Base-by-base conservation (phyloP, 2,888 invertebrate genomes). In the Acrobasis suavella region DNA sequence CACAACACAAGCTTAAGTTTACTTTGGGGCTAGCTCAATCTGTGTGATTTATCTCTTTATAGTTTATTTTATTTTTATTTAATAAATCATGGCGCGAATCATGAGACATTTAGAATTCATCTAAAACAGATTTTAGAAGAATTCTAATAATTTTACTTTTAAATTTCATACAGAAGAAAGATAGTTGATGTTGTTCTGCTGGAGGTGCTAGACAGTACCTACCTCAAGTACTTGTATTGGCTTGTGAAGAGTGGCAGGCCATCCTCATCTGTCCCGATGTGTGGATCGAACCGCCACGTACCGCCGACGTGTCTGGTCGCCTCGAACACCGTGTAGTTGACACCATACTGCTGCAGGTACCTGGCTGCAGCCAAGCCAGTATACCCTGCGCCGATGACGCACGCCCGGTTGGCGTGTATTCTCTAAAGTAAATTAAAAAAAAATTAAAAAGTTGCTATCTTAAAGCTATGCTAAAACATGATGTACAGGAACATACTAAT, bases 261-360 rank as follows among this genome's bases (percentile, higher is more conserved):
- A 80, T 95, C 89, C 52, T 94, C 92, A 69, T 96, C 96, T 0
- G 83, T 72, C 1, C 95, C 95, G 1, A 93, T 90, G 17, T 91
- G 81, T 7, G 96, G 95, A 9, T 94, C 95, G 78, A 96, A 97
- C 38, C 95, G 90, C 97, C 97, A 97, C 0, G 96, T 96, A 1
- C 97, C 97, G 8, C 97, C 97, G 15, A 96, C 81, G 60, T 90
- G 76, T 14, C 88, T 87, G 0, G 94, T 93, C 69, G 96, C 95
- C 76, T 97, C 97, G 74, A 95, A 97, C 9, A 95, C 94, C 0
- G 91, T 91, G 75, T 93, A 93, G 67, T 94, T 91, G 64, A 84
- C 83, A 0, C 83, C 83, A 73, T 93, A 87, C 69, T 92, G 86
- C 67, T 93, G 85, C 65, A 95, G 86, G 75, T 95, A 94, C 32